Evolutionary conservation across 2,888 invertebrate species (phyloP), one percentile per base, ranked within the genome.

Genomic region (Calameuta filiformis): DNA sequence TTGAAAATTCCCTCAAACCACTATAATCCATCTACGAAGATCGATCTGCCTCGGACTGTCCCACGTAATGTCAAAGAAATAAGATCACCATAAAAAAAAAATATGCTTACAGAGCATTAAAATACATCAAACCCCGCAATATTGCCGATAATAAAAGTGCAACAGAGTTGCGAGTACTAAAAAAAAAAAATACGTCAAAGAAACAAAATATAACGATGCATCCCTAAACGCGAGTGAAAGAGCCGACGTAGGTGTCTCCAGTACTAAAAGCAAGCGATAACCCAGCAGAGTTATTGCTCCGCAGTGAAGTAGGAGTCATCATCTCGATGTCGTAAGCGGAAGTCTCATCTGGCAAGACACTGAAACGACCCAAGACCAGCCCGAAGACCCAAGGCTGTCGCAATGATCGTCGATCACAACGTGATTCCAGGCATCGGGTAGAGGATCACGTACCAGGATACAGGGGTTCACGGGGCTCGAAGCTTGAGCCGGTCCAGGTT

Each of bases 241-340:
- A 79, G 77, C 76, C 76, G 77, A 56, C 15, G 56, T 9, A 23
- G 9, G 77, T 77, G 77, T 76, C 73, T 75, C 77, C 76, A 75
- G 69, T 75, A 75, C 79, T 83, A 80, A 82, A 81, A 82, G 77
- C 73, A 12, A 77, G 78, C 80, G 79, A 83, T 83, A 85, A 82
- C 79, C 77, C 73, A 40, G 71, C 35, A 75, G 73, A 81, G 81
- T 82, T 83, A 80, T 79, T 79, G 79, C 68, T 75, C 69, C 79
- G n/a, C 35, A 76, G 73, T 78, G 68, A 75, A 37, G 56, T n/a
- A 71, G 75, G 76, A 56, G 56, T 56, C 23, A 56, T 23, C 56
- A 56, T 23, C 56, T 56, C 1, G 23, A 56, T 56, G 56, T 56
- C 56, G 56, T 56, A 56, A 56, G 23, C 9, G 56, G 56, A 15